phyloP scores from a whole-genome alignment of 2,113 vertebrate genomes.

The Chlamydotis undulata region DNA sequence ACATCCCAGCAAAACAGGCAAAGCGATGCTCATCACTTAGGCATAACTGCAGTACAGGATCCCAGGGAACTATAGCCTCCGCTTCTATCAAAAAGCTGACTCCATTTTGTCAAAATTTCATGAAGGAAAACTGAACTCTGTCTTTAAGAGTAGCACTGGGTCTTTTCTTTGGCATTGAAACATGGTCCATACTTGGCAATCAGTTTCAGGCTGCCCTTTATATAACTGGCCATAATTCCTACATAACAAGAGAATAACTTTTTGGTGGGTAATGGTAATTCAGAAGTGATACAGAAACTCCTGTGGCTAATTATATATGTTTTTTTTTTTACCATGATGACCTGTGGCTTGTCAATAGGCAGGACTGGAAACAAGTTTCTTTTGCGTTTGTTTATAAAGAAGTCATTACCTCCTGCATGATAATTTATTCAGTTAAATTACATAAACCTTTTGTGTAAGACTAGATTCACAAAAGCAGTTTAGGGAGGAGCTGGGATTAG shows the following conservation, averaged over 20 bases:
- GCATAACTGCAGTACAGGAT: background rate
- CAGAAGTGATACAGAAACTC: background rate
- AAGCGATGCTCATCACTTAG: background rate
- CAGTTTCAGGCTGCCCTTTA: background rate
- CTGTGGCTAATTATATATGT: background rate
- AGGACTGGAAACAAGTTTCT: background rate
- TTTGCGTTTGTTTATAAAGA: background rate
- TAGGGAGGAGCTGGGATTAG: background rate
- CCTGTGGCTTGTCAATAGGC: background rate
- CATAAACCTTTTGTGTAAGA: background rate
- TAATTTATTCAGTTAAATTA: background rate
- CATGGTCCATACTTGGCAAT: background rate
- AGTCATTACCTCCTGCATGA: background rate
- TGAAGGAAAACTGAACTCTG: background rate
- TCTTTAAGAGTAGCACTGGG: background rate
- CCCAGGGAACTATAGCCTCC: background rate
- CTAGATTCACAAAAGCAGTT: background rate
- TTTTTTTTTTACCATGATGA: background rate
- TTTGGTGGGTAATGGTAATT: background rate
- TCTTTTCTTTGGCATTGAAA: background rate
- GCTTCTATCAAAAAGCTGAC: background rate
- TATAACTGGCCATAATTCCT: background rate
- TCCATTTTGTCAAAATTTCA: background rate
- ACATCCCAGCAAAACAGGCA: background rate
- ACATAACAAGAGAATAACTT: background rate